Conservation (phyloP, 30 jellyfish, hydroid and myxozoan species). For the Hydractinia echinata region DNA sequence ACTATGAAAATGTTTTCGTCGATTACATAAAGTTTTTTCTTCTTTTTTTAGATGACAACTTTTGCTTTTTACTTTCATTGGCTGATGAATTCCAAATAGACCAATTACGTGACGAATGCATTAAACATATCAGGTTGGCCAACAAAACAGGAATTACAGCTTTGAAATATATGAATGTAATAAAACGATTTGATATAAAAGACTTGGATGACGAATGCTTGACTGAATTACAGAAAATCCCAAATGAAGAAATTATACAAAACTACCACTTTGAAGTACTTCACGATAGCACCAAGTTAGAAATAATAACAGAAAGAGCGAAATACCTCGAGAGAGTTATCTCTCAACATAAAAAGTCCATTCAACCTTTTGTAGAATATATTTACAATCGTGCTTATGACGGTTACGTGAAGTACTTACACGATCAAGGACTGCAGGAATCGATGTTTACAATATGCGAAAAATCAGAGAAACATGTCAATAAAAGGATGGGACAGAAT, state of each 20-base stretch:
- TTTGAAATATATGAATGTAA: slow-evolving; percentile 27
- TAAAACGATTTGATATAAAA: slow-evolving; percentile 8
- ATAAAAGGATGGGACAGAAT: slow-evolving; percentile 19
- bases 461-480: slow-evolving; percentile 21
- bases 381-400: slow-evolving; percentile 27
- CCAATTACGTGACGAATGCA: slow-evolving; percentile 31
- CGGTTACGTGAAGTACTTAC: slow-evolving; percentile 7
- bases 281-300: slow-evolving; percentile 18
- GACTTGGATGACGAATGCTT: slow-evolving; percentile 41
- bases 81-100: slow-evolving; percentile 61
- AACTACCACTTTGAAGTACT: slow-evolving; percentile 21
- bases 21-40: background rate
- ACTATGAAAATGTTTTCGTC: background rate
- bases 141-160: slow-evolving; percentile 40
- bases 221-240: slow-evolving; percentile 4
- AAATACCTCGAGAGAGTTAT: slow-evolving; percentile 9
- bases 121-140: slow-evolving; percentile 20
- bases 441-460: slow-evolving; percentile 34
- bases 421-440: slow-evolving; percentile 53
- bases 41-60: slow-evolving; percentile 41
- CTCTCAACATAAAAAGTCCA: background rate
- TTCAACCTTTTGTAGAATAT: slow-evolving; percentile 25
- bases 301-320: slow-evolving; percentile 25
- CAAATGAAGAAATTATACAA: slow-evolving; percentile 10
- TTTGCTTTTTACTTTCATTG: slow-evolving; percentile 24